A percentile compares a stretch with the other conserved stretches of the same genome.
These are phyloP conservation scores for Bagarius yarrelli DNA, from an alignment of 2,113 vertebrate species.

Conservation along the genomic window DNA sequence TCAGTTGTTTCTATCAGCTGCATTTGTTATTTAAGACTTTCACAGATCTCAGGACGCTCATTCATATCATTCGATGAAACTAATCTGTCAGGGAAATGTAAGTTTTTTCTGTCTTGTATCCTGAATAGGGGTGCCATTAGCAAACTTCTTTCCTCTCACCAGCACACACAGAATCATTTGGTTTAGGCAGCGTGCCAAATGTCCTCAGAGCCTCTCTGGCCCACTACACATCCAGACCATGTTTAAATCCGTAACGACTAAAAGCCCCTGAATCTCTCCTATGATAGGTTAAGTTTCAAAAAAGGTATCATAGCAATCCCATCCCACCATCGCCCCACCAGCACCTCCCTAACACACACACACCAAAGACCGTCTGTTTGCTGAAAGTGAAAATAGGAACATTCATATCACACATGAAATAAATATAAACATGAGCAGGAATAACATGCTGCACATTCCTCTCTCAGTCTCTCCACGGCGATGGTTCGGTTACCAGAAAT, in stretches of 20 bases:
- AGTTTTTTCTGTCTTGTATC: too few species aligned
- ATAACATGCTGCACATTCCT: not conserved
- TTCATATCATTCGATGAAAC: too few species aligned
- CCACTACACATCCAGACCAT: slow-evolving; percentile 16
- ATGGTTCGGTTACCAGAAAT: not conserved
- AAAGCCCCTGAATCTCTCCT: slow-evolving; percentile 38
- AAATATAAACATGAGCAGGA: slow-evolving; percentile 45
- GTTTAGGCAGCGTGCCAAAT: slow-evolving; percentile 32
- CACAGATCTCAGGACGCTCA: too few species aligned
- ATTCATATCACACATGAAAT: slow-evolving; percentile 38
- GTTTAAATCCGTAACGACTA: slow-evolving; percentile 32
- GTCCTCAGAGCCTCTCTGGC: not conserved
- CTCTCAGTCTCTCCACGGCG: not conserved
- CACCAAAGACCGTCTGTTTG: slow-evolving; percentile 40
- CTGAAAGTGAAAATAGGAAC: slow-evolving; percentile 31
- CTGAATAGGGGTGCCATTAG: too few species aligned
- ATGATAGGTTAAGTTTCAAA: slow-evolving; percentile 43
- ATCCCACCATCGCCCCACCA: slow-evolving; percentile 5
- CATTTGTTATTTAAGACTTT: too few species aligned
- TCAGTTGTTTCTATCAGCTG: too few species aligned
- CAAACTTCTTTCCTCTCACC: not conserved
- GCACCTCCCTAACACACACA: not conserved
- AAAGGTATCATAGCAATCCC: slow-evolving; percentile 27
- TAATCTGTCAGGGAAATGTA: too few species aligned
- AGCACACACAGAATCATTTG: slow-evolving; percentile 6